phyloP scores from a whole-genome alignment of 2,113 vertebrate genomes.

The Megaceryle torquata region DNA sequence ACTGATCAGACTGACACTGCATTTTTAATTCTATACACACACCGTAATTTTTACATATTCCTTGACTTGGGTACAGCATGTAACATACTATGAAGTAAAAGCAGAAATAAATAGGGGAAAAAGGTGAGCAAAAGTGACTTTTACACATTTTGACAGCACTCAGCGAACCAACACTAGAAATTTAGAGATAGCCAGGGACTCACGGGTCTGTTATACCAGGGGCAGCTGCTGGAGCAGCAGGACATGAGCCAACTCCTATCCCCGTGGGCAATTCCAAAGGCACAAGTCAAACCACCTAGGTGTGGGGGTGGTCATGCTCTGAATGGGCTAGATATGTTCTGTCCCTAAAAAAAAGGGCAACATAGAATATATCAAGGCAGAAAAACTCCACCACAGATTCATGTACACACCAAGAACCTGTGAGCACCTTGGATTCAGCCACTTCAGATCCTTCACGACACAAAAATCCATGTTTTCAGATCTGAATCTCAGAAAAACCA shows the following conservation, averaged over 20 bases:
- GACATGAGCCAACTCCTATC: background rate
- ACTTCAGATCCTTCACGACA: background rate
- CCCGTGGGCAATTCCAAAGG: background rate
- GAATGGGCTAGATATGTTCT: background rate
- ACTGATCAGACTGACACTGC: background rate
- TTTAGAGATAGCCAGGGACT: background rate
- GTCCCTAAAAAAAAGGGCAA: background rate
- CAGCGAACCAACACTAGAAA: background rate
- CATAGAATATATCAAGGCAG: background rate
- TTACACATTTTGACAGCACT: background rate
- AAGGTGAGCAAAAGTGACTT: background rate
- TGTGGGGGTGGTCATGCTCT: rapidly evolving
- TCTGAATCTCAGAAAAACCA: background rate
- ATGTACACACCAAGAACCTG: background rate
- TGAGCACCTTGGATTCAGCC: background rate
- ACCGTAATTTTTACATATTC: background rate
- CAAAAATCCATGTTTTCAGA: background rate
- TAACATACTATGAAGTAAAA: background rate
- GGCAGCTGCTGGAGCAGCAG: background rate
- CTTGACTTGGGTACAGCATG: background rate
- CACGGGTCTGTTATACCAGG: background rate
- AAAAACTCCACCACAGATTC: background rate
- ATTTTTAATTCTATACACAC: background rate
- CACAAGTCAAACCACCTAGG: background rate
- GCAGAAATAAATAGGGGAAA: background rate